Percentiles rank a stretch among this genome's conserved stretches.
Evolutionary conservation across 1,140 invertebrate genomes (phyloP).

Genomic region (Panulirus ornatus): DNA sequence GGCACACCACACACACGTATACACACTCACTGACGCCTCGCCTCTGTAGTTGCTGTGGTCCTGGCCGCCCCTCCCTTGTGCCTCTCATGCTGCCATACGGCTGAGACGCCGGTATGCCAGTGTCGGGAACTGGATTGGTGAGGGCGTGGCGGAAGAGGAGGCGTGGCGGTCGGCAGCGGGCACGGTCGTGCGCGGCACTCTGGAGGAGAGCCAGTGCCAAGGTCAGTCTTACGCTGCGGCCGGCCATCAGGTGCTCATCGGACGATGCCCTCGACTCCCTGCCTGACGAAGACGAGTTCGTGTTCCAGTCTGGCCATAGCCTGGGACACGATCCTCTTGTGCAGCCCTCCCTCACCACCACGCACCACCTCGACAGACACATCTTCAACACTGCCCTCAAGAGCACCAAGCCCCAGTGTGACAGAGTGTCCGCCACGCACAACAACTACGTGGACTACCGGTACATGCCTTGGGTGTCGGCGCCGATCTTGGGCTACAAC

Average conservation of each 20-base stretch:
- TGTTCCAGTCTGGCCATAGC: slow-evolving; percentile 22
- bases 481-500: slow-evolving; percentile 50
- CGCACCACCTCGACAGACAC: slow-evolving; percentile 58
- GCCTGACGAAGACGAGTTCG: slow-evolving; percentile 64
- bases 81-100: background rate
- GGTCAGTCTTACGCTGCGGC: slow-evolving; percentile 31
- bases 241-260: slow-evolving; percentile 46
- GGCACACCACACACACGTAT: slow-evolving; percentile 26
- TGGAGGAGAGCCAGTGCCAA: slow-evolving; percentile 51
- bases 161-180: slow-evolving; percentile 37
- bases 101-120: background rate
- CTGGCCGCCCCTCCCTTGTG: too few relatives aligned
- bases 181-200: slow-evolving; percentile 47
- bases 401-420: slow-evolving; percentile 55
- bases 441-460: slow-evolving; percentile 75
- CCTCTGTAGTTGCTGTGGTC: too few relatives aligned
- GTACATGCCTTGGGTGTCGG: slow-evolving; percentile 23
- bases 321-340: background rate
- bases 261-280: slow-evolving; percentile 57
- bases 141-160: background rate
- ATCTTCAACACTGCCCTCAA: slow-evolving; percentile 71
- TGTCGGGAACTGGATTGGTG: slow-evolving; percentile 1
- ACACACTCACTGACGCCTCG: too few relatives aligned
- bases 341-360: slow-evolving; percentile 4
- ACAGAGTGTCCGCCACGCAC: background rate